These are phyloP conservation scores for Hippocampus mohnikei DNA, from an alignment of 2,113 vertebrate species.

Conservation along the genomic window DNA sequence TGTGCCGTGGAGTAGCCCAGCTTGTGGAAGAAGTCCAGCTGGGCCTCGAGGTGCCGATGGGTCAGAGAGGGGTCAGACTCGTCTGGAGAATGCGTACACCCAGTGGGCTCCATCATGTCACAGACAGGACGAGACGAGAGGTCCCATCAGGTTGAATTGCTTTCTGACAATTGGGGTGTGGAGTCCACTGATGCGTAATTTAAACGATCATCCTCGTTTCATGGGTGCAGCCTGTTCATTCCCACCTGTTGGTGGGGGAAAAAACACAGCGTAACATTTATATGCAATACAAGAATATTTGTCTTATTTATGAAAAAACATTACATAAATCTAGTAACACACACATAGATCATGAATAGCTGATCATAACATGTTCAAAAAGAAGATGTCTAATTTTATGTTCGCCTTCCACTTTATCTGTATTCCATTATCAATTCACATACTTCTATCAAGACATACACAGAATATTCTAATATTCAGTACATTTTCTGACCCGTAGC, in stretches of 20 bases:
- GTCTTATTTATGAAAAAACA: too few relatives aligned
- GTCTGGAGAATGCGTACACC: not conserved
- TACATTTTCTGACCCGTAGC: too few relatives aligned
- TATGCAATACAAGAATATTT: not conserved
- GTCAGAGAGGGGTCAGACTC: not conserved
- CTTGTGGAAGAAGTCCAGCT: slow-evolving; percentile 89
- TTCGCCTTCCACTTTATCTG: too few relatives aligned
- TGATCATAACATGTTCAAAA: too few relatives aligned
- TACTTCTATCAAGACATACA: too few relatives aligned
- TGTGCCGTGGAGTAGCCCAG: slow-evolving; percentile 84
- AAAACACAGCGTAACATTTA: not conserved
- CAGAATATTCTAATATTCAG: too few relatives aligned
- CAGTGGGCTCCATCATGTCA: slow-evolving; percentile 38
- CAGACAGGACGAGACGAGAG: not conserved
- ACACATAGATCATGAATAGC: too few relatives aligned
- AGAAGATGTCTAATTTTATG: too few relatives aligned
- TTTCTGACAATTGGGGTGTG: slow-evolving; percentile 10
- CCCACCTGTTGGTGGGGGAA: slow-evolving; percentile 5
- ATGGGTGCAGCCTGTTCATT: slow-evolving; percentile 19
- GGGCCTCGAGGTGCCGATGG: slow-evolving; percentile 56
- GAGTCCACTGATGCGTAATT: slow-evolving; percentile 41
- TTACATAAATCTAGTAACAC: too few relatives aligned
- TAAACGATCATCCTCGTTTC: slow-evolving; percentile 54
- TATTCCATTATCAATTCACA: too few relatives aligned
- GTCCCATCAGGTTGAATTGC: slow-evolving; percentile 39